Conservation (phyloP, 2,797 vertebrate genomes). For the Staurois parvus region DNA sequence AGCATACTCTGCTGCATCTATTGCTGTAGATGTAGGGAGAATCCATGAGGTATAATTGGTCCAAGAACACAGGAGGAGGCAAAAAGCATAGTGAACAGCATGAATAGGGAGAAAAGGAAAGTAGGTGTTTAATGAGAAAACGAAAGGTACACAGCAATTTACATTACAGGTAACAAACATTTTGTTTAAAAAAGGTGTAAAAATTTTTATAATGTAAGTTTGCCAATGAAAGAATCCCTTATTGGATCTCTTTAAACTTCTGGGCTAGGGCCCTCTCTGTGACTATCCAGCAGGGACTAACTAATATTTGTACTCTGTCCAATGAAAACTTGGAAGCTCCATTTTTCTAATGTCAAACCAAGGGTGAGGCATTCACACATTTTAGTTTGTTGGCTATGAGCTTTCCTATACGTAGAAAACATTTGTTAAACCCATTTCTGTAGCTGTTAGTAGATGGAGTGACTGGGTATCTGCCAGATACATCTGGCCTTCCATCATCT, state of each 20-base stretch:
- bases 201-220: background rate
- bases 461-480: constrained; percentile 32
- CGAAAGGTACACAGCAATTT: background rate
- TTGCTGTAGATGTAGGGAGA: no score
- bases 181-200: background rate
- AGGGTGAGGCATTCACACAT: constrained; percentile 44
- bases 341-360: constrained; percentile 25
- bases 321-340: constrained; percentile 29
- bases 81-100: no score
- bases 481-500: constrained; percentile 14
- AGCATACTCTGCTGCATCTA: no score
- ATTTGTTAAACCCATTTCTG: constrained; percentile 35
- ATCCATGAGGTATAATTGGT: no score
- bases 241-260: background rate
- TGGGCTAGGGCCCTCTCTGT: background rate
- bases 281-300: constrained; percentile 8
- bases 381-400: constrained; percentile 28
- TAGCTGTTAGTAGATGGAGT: constrained; percentile 26
- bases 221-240: background rate
- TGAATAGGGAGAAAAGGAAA: no score
- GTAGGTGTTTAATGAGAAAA: background rate
- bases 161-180: background rate
- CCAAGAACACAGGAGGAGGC: no score
- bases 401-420: constrained; percentile 8
- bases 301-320: background rate